These are phyloP conservation scores for Campoletis raptor DNA, from an alignment of 2,888 invertebrate genomes.

Conservation along the genomic window DNA sequence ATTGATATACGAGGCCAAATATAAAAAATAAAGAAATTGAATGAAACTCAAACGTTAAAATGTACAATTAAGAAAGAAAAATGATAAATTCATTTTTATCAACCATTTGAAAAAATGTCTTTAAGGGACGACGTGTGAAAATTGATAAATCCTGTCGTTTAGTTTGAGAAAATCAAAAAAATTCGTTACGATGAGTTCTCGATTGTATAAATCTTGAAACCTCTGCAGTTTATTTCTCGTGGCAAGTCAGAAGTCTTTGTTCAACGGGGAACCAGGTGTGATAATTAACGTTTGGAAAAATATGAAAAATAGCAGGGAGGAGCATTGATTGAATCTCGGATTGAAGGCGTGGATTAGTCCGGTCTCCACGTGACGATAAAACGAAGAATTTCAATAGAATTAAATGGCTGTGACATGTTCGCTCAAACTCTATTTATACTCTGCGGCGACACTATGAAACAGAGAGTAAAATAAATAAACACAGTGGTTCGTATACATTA, in stretches of 20 bases:
- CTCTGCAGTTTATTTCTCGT: not conserved
- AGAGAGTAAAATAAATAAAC: constrained; percentile 8
- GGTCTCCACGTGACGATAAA: constrained; percentile 25
- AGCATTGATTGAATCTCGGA: no score
- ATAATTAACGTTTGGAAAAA: constrained; percentile 31
- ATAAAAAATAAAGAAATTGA: not conserved
- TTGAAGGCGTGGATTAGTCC: constrained; percentile 3
- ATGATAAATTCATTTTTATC: not conserved
- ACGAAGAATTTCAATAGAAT: constrained; percentile 28
- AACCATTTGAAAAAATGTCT: not conserved
- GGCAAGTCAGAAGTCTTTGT: not conserved
- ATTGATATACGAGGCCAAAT: not conserved
- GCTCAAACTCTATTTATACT: constrained; percentile 1
- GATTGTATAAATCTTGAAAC: not conserved
- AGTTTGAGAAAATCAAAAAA: constrained; percentile 1
- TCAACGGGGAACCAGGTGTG: not conserved
- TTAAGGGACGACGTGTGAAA: not conserved
- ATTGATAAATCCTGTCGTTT: not conserved
- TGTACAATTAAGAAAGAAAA: not conserved
- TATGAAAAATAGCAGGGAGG: constrained; percentile 14
- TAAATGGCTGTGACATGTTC: constrained; percentile 22
- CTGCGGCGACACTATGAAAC: constrained; percentile 6
- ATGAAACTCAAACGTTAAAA: not conserved
- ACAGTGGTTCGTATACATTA: constrained; percentile 2
- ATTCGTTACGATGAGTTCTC: constrained; percentile 12